Conservation (phyloP, 92 coral and sea anemone genomes). For the Nematostella vectensis region DNA sequence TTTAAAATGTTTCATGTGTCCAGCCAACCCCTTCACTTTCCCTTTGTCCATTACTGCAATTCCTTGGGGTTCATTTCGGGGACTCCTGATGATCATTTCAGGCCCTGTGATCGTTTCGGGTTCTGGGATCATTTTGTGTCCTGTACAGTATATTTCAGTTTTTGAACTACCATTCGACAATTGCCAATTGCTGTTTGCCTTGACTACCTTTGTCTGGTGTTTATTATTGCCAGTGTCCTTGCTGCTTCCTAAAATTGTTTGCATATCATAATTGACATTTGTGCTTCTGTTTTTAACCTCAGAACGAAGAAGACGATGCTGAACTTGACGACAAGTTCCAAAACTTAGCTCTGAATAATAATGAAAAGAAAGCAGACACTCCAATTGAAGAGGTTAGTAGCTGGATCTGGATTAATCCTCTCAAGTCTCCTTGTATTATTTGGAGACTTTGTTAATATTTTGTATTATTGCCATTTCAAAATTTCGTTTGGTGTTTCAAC, state of each 20-base stretch:
- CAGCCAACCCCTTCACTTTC: too few relatives aligned
- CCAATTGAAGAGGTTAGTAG: conserved; percentile 88
- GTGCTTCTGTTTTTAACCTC: neutral
- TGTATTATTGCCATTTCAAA: neutral
- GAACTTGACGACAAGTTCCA: conserved; percentile 96
- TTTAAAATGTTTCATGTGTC: too few relatives aligned
- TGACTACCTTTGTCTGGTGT: too few relatives aligned
- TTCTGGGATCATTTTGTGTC: too few relatives aligned
- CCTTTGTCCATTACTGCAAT: too few relatives aligned
- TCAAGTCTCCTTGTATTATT: neutral
- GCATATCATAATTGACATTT: neutral
- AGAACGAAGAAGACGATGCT: conserved; percentile 76
- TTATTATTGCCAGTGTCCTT: too few relatives aligned
- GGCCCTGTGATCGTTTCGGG: too few relatives aligned
- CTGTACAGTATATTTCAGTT: too few relatives aligned
- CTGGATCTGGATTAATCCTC: neutral
- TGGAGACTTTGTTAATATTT: neutral
- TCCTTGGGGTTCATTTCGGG: too few relatives aligned
- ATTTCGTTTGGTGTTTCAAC: neutral
- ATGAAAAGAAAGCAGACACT: conserved; percentile 91
- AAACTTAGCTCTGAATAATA: conserved; percentile 77
- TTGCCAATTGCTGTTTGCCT: too few relatives aligned
- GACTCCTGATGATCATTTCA: too few relatives aligned
- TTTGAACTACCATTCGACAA: too few relatives aligned
- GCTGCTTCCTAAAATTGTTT: neutral